These are phyloP conservation scores for Ptiloglossa arizonensis DNA, from an alignment of 1,140 invertebrate genomes.

Conservation along the genomic window DNA sequence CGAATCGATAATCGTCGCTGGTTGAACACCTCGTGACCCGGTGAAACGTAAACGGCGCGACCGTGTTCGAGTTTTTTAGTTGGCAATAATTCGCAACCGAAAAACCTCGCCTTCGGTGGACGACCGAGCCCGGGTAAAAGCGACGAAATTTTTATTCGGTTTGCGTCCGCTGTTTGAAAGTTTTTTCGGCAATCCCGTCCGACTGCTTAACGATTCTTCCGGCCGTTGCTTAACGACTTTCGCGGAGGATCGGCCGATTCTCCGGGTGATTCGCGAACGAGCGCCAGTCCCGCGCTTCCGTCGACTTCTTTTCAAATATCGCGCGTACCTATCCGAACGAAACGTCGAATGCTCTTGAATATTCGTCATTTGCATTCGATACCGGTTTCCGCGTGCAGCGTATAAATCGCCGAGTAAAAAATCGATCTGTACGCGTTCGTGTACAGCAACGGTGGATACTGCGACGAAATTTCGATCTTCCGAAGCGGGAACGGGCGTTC, in stretches of 20 bases:
- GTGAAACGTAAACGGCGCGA: too few relatives aligned
- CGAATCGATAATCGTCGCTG: too few relatives aligned
- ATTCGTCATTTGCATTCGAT: not conserved
- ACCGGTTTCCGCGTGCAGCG: not conserved
- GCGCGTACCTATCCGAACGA: not conserved
- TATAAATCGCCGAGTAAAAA: not conserved
- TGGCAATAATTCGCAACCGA: not conserved
- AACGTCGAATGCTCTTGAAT: not conserved
- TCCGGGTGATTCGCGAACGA: too few relatives aligned
- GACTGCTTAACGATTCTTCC: not conserved
- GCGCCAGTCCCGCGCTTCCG: too few relatives aligned
- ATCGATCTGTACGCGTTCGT: not conserved
- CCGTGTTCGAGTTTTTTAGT: too few relatives aligned
- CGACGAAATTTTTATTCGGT: constrained; percentile 13
- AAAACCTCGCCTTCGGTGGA: not conserved
- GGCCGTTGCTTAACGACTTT: not conserved
- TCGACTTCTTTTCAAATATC: not conserved
- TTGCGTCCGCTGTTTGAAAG: constrained; percentile 7
- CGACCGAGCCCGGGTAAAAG: not conserved
- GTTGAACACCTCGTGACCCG: too few relatives aligned
- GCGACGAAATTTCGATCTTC: not conserved
- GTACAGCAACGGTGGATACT: not conserved
- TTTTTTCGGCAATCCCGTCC: not conserved
- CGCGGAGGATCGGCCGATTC: too few relatives aligned
- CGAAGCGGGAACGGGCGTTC: too few relatives aligned